phyloP scores from a whole-genome alignment of 2,888 invertebrate genomes.

The Drosophila sordidula region DNA sequence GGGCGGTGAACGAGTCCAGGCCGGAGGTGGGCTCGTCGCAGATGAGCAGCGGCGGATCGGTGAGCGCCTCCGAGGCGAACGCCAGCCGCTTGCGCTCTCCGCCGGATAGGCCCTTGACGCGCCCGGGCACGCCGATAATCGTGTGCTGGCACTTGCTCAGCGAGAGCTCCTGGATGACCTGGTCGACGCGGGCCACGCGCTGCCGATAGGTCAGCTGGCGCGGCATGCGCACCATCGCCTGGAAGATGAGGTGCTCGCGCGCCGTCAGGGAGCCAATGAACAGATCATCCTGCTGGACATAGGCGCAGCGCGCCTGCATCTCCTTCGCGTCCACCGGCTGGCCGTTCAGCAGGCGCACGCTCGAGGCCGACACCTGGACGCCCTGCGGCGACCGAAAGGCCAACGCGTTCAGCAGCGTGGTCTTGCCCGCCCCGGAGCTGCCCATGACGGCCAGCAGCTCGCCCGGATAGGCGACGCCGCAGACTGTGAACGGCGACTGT shows the following conservation, averaged over 20 bases:
- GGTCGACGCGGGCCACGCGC: conserved; percentile 92
- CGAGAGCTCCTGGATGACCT: conserved; percentile 94
- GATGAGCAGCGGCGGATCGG: conserved; percentile 97
- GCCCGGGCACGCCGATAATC: conserved; percentile 94
- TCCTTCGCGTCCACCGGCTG: conserved; percentile 89
- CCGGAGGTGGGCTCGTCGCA: conserved; percentile 99
- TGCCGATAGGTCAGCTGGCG: conserved; percentile 89
- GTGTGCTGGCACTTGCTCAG: conserved; percentile 95
- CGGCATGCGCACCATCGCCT: conserved; percentile 95
- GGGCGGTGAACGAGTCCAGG: conserved; percentile 98
- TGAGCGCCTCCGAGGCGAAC: conserved; percentile 98
- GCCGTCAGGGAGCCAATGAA: conserved; percentile 96
- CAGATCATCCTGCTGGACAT: conserved; percentile 97
- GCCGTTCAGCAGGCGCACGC: conserved; percentile 90
- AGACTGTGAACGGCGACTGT: conserved; percentile 86
- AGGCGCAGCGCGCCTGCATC: conserved; percentile 92
- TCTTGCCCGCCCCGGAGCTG: conserved; percentile 97
- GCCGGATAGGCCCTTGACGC: conserved; percentile 96
- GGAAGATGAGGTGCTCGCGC: conserved; percentile 94
- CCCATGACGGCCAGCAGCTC: conserved; percentile 95
- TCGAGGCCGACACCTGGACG: conserved; percentile 87
- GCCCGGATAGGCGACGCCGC: conserved; percentile 93
- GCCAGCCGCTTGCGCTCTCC: conserved; percentile 98
- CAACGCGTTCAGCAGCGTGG: conserved; percentile 95
- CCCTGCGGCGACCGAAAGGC: conserved; percentile 92